A percentile compares a stretch with the other conserved stretches of the same genome.
These are phyloP conservation scores for Trichogramma evanescens DNA, from an alignment of 2,888 invertebrate genomes.

Conservation along the genomic window DNA sequence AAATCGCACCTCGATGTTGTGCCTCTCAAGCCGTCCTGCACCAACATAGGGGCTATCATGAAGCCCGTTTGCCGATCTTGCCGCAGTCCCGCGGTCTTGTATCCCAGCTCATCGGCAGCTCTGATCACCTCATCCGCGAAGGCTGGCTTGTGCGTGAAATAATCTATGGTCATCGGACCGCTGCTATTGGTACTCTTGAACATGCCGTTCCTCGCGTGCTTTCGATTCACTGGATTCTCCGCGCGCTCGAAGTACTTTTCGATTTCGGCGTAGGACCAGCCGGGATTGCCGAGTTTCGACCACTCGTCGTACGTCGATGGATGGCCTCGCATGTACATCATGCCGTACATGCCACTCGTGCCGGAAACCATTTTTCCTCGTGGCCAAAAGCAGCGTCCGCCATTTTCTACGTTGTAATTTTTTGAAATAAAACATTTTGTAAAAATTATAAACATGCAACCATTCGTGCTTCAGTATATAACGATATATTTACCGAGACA, in stretches of 20 bases:
- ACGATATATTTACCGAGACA: conserved; percentile 34
- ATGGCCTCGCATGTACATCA: conserved; percentile 58
- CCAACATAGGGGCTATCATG: conserved; percentile 46
- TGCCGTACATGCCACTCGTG: conserved; percentile 56
- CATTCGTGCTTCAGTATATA: background rate
- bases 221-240: conserved; percentile 44
- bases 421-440: background rate
- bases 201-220: conserved; percentile 28
- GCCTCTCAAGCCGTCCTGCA: conserved; percentile 46
- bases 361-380: conserved; percentile 56
- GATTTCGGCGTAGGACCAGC: conserved; percentile 55
- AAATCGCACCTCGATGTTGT: conserved; percentile 44
- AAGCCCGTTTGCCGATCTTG: conserved; percentile 42
- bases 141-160: conserved; percentile 38
- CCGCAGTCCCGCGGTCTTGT: conserved; percentile 33
- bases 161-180: conserved; percentile 39
- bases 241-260: conserved; percentile 51
- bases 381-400: conserved; percentile 48
- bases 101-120: conserved; percentile 44
- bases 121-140: conserved; percentile 34
- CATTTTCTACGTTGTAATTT: conserved; percentile 25
- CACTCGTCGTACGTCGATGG: conserved; percentile 54
- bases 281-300: conserved; percentile 51
- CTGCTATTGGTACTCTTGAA: conserved; percentile 21
- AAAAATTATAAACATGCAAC: background rate